These are phyloP conservation scores for Palythoa caribaeorum DNA, from an alignment of 92 coral and sea anemone genomes.

Conservation along the genomic window DNA sequence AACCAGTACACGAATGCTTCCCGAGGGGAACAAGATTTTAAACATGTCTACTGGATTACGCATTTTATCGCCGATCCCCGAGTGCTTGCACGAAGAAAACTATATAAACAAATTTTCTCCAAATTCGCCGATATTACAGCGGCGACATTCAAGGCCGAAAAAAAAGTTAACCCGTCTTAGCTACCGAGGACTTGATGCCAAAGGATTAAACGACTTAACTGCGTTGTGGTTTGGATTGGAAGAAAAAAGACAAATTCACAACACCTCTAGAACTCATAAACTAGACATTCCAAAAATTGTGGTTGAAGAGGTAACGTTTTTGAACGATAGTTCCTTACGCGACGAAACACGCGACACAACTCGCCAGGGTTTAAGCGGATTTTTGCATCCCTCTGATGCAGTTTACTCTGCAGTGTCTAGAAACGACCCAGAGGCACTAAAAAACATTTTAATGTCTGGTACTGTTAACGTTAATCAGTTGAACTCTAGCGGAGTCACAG, in stretches of 20 bases:
- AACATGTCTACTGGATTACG: constrained; percentile 33
- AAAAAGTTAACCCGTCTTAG: constrained; percentile 75
- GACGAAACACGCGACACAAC: too few relatives aligned
- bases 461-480: constrained; percentile 83
- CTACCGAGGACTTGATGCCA: constrained; percentile 48
- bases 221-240: constrained; percentile 33
- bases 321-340: background rate
- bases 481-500: constrained; percentile 85
- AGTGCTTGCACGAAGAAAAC: constrained; percentile 41
- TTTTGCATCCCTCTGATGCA: constrained; percentile 84
- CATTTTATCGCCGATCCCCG: constrained; percentile 36
- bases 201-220: constrained; percentile 19
- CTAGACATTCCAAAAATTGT: constrained; percentile 66
- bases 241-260: constrained; percentile 2
- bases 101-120: constrained; percentile 18
- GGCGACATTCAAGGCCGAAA: constrained; percentile 64
- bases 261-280: constrained; percentile 19
- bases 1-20: constrained; percentile 11
- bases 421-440: constrained; percentile 75
- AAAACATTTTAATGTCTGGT: constrained; percentile 85
- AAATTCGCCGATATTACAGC: constrained; percentile 39
- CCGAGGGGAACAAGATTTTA: background rate
- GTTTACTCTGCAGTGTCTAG: constrained; percentile 85
- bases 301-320: constrained; percentile 56
- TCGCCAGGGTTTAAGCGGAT: constrained; percentile 27